Evolutionary conservation across 2,797 vertebrate genomes (phyloP).

Genomic region (Eospalax fontanierii): DNA sequence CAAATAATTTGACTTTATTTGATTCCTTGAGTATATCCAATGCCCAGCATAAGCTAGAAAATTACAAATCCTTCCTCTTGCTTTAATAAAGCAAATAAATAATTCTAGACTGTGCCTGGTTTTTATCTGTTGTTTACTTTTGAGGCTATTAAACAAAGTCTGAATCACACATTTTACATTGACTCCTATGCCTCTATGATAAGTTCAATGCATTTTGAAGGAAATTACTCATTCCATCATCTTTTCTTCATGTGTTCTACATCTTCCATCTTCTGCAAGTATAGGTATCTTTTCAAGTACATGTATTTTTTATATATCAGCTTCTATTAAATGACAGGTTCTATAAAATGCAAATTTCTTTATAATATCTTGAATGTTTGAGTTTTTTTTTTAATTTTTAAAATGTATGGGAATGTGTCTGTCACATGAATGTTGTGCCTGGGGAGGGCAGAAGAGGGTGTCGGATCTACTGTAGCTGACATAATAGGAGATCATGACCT

Average conservation of each 20-base stretch:
- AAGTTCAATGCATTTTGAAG: neutral
- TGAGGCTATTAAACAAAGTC: neutral
- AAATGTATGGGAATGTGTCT: neutral
- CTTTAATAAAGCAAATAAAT: slow-evolving; percentile 27
- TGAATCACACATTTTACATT: neutral
- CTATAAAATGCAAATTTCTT: no score
- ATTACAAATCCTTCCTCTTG: neutral
- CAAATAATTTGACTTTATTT: neutral
- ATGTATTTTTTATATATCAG: neutral
- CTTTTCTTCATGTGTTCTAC: neutral
- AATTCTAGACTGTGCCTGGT: neutral
- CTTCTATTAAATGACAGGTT: neutral
- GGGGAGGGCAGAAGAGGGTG: neutral
- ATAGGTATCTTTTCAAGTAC: neutral
- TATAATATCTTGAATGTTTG: no score
- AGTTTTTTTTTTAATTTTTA: no score
- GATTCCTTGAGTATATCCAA: neutral
- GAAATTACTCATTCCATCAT: neutral
- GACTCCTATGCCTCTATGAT: neutral
- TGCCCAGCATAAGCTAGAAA: neutral
- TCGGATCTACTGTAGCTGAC: neutral
- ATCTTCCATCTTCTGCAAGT: neutral
- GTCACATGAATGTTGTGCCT: neutral
- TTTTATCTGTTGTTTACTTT: neutral
- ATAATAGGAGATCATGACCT: neutral